A percentile compares a stretch with the other conserved stretches of the same genome.
Evolutionary conservation across 2,113 vertebrate species (phyloP).

Genomic region (Epinephelus cyanopodus): DNA sequence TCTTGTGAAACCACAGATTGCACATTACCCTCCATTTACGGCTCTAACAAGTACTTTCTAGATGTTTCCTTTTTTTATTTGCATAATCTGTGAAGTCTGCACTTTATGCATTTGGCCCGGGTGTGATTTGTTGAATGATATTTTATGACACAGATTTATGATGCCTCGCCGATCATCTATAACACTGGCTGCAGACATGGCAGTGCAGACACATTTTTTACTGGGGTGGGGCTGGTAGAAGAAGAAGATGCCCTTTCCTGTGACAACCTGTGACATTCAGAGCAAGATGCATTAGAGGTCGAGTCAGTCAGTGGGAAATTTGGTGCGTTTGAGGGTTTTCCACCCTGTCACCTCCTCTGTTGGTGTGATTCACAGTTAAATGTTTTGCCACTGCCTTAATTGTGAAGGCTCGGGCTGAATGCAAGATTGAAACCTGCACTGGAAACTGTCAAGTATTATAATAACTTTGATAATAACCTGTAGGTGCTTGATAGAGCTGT

Average conservation of each 20-base stretch:
- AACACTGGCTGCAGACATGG: conserved; percentile 16
- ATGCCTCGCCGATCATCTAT: background rate
- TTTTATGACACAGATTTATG: conserved; percentile 29
- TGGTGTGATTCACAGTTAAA: conserved; percentile 70
- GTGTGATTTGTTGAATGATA: conserved; percentile 31
- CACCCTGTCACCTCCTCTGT: conserved; percentile 58
- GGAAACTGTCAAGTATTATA: conserved; percentile 12
- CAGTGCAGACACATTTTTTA: background rate
- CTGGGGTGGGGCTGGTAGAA: background rate
- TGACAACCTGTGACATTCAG: conserved; percentile 73
- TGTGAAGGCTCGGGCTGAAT: conserved; percentile 1
- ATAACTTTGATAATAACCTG: conserved; percentile 5
- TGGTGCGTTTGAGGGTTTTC: conserved; percentile 71
- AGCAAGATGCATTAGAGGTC: conserved; percentile 57
- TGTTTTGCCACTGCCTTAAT: conserved; percentile 17
- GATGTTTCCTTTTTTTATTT: conserved; percentile 22
- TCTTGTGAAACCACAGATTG: conserved; percentile 65
- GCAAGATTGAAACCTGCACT: conserved; percentile 6
- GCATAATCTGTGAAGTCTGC: background rate
- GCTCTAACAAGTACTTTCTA: conserved; percentile 15
- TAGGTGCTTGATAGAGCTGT: no score
- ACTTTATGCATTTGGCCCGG: conserved; percentile 10
- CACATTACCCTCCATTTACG: conserved; percentile 45
- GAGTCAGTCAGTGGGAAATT: conserved; percentile 60
- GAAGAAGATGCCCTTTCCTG: conserved; percentile 60